These are phyloP conservation scores for Phylloscopus trochilus DNA, from an alignment of 2,113 vertebrate genomes.

Conservation along the genomic window DNA sequence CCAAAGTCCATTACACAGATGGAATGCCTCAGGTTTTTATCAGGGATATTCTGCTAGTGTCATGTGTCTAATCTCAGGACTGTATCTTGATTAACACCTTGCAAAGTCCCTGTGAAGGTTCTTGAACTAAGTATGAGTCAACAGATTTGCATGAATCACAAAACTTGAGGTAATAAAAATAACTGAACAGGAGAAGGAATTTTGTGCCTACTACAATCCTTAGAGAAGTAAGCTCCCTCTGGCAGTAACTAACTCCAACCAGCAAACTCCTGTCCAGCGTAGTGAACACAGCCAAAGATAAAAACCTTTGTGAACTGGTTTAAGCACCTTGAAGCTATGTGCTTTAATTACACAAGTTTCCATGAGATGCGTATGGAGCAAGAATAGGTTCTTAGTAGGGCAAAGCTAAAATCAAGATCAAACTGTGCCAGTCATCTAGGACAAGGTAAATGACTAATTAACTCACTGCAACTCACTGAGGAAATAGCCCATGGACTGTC, in stretches of 20 bases:
- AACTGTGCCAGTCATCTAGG: slow-evolving; percentile 2
- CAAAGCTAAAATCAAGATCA: neutral
- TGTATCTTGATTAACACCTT: neutral
- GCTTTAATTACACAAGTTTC: slow-evolving; percentile 31
- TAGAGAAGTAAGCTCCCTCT: neutral
- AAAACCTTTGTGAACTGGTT: slow-evolving; percentile 42
- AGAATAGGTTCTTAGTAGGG: slow-evolving; percentile 33
- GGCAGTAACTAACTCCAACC: slow-evolving; percentile 16
- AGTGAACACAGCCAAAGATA: neutral
- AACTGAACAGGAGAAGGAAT: neutral
- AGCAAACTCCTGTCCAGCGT: slow-evolving; percentile 23
- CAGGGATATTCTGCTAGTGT: neutral
- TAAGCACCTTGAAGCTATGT: slow-evolving; percentile 5
- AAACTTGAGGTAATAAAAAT: neutral
- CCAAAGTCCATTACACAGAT: neutral
- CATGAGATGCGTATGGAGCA: neutral
- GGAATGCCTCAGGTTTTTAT: neutral
- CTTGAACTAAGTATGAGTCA: neutral
- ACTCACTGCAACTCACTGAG: neutral
- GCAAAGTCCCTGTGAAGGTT: neutral
- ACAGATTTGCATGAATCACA: neutral
- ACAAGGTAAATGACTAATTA: neutral
- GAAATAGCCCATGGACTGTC: neutral
- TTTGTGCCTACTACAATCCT: neutral
- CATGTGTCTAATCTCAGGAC: neutral